phyloP scores from a whole-genome alignment of 1,140 invertebrate genomes.

The Episyrphus balteatus region DNA sequence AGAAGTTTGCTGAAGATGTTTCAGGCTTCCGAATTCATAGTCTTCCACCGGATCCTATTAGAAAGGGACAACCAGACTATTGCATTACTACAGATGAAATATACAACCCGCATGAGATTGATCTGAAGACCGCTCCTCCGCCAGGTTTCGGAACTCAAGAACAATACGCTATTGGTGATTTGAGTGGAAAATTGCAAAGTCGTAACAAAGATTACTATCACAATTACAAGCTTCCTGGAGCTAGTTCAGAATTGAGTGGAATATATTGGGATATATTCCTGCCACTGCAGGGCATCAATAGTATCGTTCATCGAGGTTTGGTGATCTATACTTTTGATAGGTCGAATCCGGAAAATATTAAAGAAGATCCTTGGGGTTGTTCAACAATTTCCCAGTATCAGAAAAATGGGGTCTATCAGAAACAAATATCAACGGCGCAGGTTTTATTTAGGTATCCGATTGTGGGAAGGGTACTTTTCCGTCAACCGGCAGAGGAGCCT shows the following conservation, averaged over 20 bases:
- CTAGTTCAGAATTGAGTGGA: slow-evolving; percentile 57
- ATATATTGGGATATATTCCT: slow-evolving; percentile 75
- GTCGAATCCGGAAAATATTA: slow-evolving; percentile 37
- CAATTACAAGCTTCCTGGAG: slow-evolving; percentile 50
- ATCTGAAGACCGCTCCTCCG: slow-evolving; percentile 46
- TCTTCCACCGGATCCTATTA: slow-evolving; percentile 49
- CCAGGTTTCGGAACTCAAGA: slow-evolving; percentile 68
- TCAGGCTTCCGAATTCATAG: slow-evolving; percentile 57
- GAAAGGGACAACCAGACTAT: slow-evolving; percentile 38
- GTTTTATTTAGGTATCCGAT: slow-evolving; percentile 74
- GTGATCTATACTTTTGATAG: slow-evolving; percentile 64
- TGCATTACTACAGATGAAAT: slow-evolving; percentile 56
- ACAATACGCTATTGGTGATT: slow-evolving; percentile 76
- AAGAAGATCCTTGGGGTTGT: slow-evolving; percentile 55
- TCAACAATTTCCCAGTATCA: slow-evolving; percentile 53
- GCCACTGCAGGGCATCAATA: slow-evolving; percentile 69
- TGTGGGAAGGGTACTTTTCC: slow-evolving; percentile 72
- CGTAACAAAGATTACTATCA: slow-evolving; percentile 58
- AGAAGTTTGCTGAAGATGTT: slow-evolving; percentile 41
- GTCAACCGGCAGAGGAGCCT: slow-evolving; percentile 67
- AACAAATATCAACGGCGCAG: slow-evolving; percentile 59
- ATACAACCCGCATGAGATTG: slow-evolving; percentile 56
- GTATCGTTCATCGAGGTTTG: slow-evolving; percentile 69
- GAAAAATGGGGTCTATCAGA: slow-evolving; percentile 52
- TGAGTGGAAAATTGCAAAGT: slow-evolving; percentile 76